Percentiles rank a stretch among this genome's conserved stretches.
phyloP scores from a whole-genome alignment of 2,797 vertebrate species.

The Acestrorhynchus altus region DNA sequence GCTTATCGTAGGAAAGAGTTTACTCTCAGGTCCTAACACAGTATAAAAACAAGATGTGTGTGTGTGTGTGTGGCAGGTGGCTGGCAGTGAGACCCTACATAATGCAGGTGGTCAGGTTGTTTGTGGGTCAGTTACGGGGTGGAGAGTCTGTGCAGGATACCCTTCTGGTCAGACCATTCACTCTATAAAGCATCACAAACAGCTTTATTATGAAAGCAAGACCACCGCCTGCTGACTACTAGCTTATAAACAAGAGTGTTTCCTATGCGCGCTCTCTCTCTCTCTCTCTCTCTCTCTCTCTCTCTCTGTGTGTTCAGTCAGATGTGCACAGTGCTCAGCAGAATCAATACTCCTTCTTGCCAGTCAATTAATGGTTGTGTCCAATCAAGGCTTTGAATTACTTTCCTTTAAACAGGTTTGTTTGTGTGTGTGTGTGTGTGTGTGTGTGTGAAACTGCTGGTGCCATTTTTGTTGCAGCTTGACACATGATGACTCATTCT shows the following conservation, averaged over 20 bases:
- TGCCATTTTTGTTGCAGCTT: conserved; percentile 18
- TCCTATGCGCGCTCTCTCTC: background rate
- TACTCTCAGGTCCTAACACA: background rate
- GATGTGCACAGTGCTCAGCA: conserved; percentile 14
- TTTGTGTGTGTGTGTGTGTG: conserved; percentile 31
- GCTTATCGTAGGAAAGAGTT: too few relatives aligned
- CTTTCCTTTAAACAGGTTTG: background rate
- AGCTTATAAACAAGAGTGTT: conserved; percentile 9
- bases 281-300: background rate
- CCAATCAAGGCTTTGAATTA: conserved; percentile 12
- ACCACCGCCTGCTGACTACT: conserved; percentile 1
- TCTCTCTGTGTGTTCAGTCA: background rate
- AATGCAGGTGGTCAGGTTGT: conserved; percentile 24
- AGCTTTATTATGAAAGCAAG: conserved; percentile 2
- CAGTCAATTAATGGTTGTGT: conserved; percentile 8
- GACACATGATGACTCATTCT: conserved; percentile 19
- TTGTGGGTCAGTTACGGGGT: conserved; percentile 18
- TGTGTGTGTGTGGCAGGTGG: conserved; percentile 19
- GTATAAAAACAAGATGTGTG: background rate
- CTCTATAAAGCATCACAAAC: background rate
- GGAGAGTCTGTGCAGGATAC: conserved; percentile 1
- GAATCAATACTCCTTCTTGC: background rate
- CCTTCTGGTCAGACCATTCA: background rate
- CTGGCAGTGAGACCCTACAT: conserved; percentile 10
- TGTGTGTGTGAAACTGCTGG: background rate